phyloP scores from a whole-genome alignment of 2,113 vertebrate genomes.

The Myotis yumanensis region DNA sequence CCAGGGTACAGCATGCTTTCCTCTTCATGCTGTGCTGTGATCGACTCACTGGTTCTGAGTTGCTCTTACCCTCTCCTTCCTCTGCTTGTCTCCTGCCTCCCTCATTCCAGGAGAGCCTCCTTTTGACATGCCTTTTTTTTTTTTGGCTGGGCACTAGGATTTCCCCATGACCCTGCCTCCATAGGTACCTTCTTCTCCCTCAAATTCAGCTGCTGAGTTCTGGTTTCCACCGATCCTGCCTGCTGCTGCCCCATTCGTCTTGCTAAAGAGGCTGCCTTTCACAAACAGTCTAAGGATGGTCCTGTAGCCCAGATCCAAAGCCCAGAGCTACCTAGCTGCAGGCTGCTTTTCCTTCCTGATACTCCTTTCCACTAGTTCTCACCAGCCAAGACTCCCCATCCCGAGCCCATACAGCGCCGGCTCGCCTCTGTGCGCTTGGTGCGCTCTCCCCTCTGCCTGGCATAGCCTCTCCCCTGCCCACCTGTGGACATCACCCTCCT shows the following conservation, averaged over 20 bases:
- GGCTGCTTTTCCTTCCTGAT: background rate
- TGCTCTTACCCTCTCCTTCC: background rate
- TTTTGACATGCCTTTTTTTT: background rate
- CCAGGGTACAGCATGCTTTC: background rate
- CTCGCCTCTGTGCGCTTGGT: background rate
- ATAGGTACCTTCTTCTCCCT: background rate
- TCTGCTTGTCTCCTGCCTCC: background rate
- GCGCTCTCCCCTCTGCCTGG: background rate
- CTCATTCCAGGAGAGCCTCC: background rate
- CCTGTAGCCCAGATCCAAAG: background rate
- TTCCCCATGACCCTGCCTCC: background rate
- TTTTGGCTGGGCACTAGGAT: background rate
- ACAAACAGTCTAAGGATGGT: background rate
- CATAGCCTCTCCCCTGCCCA: background rate
- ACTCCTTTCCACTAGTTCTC: background rate
- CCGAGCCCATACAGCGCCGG: no score
- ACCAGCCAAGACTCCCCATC: fast-evolving
- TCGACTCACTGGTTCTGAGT: background rate
- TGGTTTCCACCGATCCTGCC: background rate
- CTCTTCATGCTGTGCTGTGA: background rate
- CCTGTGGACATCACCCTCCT: background rate
- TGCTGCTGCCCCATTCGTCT: background rate
- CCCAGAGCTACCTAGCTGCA: background rate
- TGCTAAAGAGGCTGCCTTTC: background rate
- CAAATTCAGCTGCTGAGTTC: background rate